Base-by-base conservation (phyloP, 2,113 vertebrate species). In the Bubo bubo region DNA sequence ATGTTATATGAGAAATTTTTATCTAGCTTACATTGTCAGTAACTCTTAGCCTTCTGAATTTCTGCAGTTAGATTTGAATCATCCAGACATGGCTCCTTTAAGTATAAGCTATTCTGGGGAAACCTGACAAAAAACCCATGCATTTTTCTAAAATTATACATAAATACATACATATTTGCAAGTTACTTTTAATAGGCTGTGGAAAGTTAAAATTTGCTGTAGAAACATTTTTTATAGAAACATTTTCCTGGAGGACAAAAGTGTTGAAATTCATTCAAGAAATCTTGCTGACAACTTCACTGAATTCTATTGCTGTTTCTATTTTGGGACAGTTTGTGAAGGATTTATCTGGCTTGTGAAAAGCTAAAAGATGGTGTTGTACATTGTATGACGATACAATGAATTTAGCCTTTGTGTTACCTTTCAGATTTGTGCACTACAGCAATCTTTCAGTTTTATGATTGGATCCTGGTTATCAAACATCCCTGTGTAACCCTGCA, bases 221-320 rank as follows among this genome's bases (percentile, higher is more conserved):
- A 73, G 66, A 70, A 91, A 77, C n/a, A 22, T 90, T 80, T 86
- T 27, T 59, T 60, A 32, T 3, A 83, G 39, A 90, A 95, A 66
- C 50, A 23, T 63, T 74, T 89, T 56, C 64, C 84, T 60, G 47
- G 24, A 91, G 39, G 53, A 91, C 24, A 93, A 90, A 89, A 1
- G 39, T 18, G 43, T 64, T 94, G 76, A 89, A 94, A 96, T 72
- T 56, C 52, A 56, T 87, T 90, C 64, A 81, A 87, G 81, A 79
- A 89, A 79, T 79, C 56, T 91, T 93, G 91, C 87, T 94, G 95
- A 96, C 76, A 86, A 41, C 86, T 84, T 86, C 83, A 66, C 68
- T 75, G 80, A 56, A 37, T 93, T 71, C 70, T 64, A 3, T 8
- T 3, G 11, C 66, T 62, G 81, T 67, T 89, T 79, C 93, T 95